Evolutionary conservation across 2,888 invertebrate species (phyloP).

Genomic region (Phyllotreta striolata): DNA sequence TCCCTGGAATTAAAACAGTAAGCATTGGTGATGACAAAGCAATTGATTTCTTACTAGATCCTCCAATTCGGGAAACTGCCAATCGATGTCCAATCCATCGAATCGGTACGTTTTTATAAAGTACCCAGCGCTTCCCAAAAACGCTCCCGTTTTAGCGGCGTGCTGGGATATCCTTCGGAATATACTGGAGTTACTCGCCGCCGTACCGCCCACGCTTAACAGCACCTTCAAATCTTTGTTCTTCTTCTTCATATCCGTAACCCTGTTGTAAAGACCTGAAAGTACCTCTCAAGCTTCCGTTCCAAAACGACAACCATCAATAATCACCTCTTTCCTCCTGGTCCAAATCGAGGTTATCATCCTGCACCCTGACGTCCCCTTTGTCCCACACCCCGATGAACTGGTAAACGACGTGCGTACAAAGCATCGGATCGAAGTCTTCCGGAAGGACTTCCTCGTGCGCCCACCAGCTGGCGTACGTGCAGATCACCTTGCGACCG

Average conservation of each 20-base stretch:
- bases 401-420: slow-evolving; percentile 47
- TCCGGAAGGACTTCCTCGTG: slow-evolving; percentile 42
- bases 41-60: not conserved
- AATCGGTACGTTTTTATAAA: slow-evolving; percentile 46
- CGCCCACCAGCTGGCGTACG: slow-evolving; percentile 47
- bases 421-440: slow-evolving; percentile 45
- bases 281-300: slow-evolving; percentile 6
- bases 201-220: slow-evolving; percentile 47
- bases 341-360: slow-evolving; percentile 39
- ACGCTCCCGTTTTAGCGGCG: slow-evolving; percentile 41
- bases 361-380: slow-evolving; percentile 45
- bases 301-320: not conserved
- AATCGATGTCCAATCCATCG: slow-evolving; percentile 50
- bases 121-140: slow-evolving; percentile 46
- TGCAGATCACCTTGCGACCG: slow-evolving; percentile 45
- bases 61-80: slow-evolving; percentile 45
- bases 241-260: slow-evolving; percentile 45
- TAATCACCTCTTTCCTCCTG: slow-evolving; percentile 36
- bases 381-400: slow-evolving; percentile 46
- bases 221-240: slow-evolving; percentile 47
- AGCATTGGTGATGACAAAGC: not conserved
- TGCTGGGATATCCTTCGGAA: slow-evolving; percentile 43
- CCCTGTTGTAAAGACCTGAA: slow-evolving; percentile 43
- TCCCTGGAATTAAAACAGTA: slow-evolving; percentile 33
- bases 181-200: slow-evolving; percentile 42